phyloP scores from a whole-genome alignment of 2,113 vertebrate species.

The Calidris pugnax region DNA sequence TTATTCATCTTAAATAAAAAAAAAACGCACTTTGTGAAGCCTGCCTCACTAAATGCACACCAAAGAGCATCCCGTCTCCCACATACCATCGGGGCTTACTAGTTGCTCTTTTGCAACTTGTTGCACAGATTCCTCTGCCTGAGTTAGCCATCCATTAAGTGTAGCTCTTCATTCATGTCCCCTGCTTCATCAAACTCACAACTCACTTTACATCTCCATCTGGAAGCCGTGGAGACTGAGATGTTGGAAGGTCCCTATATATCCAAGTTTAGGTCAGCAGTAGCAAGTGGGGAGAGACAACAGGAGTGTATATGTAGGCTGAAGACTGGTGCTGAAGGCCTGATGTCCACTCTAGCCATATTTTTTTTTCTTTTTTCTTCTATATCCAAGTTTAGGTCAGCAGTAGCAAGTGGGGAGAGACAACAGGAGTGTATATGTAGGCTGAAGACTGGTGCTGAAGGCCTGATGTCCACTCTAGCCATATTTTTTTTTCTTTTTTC shows the following conservation, averaged over 20 bases:
- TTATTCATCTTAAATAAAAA: neutral
- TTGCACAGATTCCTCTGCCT: neutral
- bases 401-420: neutral
- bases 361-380: neutral
- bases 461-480: neutral
- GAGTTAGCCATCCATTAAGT: neutral
- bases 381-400: neutral
- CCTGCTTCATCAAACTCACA: neutral
- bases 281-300: neutral
- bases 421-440: neutral
- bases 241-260: neutral
- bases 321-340: neutral
- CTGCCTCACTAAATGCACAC: neutral
- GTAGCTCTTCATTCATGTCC: neutral
- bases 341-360: neutral
- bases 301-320: neutral
- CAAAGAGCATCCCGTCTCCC: neutral
- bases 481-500: neutral
- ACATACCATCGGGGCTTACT: neutral
- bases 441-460: neutral
- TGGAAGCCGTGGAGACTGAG: rapidly evolving
- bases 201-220: neutral
- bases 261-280: neutral
- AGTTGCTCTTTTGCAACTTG: neutral
- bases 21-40: too few species aligned